Conservation (phyloP, 2,888 invertebrate genomes). For the Zygothrica quintamaculata region DNA sequence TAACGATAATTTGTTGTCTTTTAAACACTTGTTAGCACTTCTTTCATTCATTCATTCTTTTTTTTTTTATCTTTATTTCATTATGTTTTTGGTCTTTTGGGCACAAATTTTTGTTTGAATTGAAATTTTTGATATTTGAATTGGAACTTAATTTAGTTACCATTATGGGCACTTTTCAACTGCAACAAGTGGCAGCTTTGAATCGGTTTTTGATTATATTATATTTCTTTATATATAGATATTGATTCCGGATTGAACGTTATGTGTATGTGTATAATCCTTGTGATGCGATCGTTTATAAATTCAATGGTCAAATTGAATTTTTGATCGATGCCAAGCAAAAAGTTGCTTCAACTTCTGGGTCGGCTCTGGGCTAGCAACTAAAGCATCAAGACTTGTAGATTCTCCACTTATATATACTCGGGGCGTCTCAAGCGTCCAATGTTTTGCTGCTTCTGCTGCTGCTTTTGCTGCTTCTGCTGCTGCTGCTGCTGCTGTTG, state of each 20-base stretch:
- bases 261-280: slow-evolving; percentile 60
- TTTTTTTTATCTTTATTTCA: background rate
- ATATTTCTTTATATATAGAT: slow-evolving; percentile 7
- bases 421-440: slow-evolving; percentile 57
- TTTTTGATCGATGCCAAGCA: slow-evolving; percentile 82
- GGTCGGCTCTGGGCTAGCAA: slow-evolving; percentile 84
- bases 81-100: slow-evolving; percentile 22
- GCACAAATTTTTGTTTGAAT: slow-evolving; percentile 41
- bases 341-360: slow-evolving; percentile 82
- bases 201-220: slow-evolving; percentile 18
- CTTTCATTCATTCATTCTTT: slow-evolving; percentile 11
- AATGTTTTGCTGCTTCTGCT: slow-evolving; percentile 15
- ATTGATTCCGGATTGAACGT: slow-evolving; percentile 41
- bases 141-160: slow-evolving; percentile 63
- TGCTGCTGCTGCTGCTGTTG: slow-evolving; percentile 17
- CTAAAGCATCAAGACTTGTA: slow-evolving; percentile 84
- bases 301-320: slow-evolving; percentile 83
- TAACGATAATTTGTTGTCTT: slow-evolving; percentile 30
- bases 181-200: slow-evolving; percentile 62
- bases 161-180: slow-evolving; percentile 80
- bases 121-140: slow-evolving; percentile 12
- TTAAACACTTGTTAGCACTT: slow-evolving; percentile 48
- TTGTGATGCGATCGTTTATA: slow-evolving; percentile 79
- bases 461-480: slow-evolving; percentile 9
- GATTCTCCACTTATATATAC: slow-evolving; percentile 84